Percentiles rank a stretch among this genome's conserved stretches.
These are phyloP conservation scores for Callosobruchus maculatus DNA, from an alignment of 2,888 invertebrate genomes.

Conservation along the genomic window DNA sequence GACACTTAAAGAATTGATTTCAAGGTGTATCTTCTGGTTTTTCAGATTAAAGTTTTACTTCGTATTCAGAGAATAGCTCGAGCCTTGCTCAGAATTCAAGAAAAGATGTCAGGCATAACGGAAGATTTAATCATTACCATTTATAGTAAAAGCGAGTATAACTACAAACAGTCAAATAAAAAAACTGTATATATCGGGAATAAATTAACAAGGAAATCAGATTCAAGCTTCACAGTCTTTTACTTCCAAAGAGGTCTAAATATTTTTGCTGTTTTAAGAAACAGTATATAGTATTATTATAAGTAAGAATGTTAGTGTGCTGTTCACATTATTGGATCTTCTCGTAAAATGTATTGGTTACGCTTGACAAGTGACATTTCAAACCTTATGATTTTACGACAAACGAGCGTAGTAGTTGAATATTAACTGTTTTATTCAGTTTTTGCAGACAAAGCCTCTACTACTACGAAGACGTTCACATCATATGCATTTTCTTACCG, in stretches of 20 bases:
- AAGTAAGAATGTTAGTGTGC: too few species aligned
- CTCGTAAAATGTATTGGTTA: neutral
- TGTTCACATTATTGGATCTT: neutral
- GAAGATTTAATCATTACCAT: neutral
- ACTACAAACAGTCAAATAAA: neutral
- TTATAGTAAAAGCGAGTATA: neutral
- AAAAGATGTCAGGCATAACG: neutral
- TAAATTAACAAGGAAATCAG: neutral
- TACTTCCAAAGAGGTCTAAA: neutral
- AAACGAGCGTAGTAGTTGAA: too few species aligned
- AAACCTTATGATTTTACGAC: too few species aligned
- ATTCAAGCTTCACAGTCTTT: neutral
- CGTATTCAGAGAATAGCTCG: neutral
- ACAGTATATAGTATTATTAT: too few species aligned
- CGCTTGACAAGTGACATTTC: too few species aligned
- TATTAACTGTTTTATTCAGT: too few species aligned
- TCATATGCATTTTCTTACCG: too few species aligned
- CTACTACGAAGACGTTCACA: too few species aligned
- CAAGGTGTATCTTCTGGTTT: neutral
- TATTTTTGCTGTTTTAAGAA: neutral
- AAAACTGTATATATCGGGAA: neutral
- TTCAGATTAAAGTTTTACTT: neutral
- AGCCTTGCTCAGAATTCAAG: neutral
- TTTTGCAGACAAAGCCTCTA: too few species aligned
- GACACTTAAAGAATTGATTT: neutral